Conservation (phyloP, 2,113 vertebrate species). For the Helogale parvula region DNA sequence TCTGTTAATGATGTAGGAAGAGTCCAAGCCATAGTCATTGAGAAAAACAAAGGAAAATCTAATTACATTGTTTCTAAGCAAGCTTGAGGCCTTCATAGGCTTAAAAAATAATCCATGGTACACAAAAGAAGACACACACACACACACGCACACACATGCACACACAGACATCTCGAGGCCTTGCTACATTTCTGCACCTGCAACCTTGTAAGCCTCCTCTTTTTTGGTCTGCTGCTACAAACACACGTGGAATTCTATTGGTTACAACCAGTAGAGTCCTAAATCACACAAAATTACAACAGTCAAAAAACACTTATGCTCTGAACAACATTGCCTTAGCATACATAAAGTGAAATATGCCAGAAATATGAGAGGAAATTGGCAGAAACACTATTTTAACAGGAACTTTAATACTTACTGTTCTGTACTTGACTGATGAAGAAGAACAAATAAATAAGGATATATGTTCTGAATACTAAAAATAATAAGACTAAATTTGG, state of each 20-base stretch:
- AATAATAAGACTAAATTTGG: not conserved
- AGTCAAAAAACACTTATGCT: slow-evolving; percentile 43
- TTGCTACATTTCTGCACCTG: not conserved
- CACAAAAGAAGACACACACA: not conserved
- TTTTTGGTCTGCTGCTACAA: not conserved
- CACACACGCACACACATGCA: not conserved
- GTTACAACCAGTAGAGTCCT: not conserved
- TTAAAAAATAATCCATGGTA: not conserved
- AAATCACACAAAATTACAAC: slow-evolving; percentile 28
- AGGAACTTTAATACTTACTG: slow-evolving; percentile 9
- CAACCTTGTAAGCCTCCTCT: not conserved
- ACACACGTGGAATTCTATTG: slow-evolving; percentile 6
- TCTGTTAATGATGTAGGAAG: not conserved
- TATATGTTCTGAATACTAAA: slow-evolving; percentile 26
- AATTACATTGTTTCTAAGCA: not conserved
- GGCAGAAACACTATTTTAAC: slow-evolving; percentile 49
- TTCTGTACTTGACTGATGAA: slow-evolving; percentile 54
- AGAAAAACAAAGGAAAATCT: not conserved
- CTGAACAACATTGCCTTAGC: slow-evolving; percentile 44
- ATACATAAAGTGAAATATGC: slow-evolving; percentile 22
- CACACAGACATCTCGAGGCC: not conserved
- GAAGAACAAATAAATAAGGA: slow-evolving; percentile 52
- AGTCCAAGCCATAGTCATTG: not conserved
- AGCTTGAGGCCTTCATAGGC: not conserved
- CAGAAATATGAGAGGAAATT: slow-evolving; percentile 31